phyloP scores from a whole-genome alignment of 2,797 vertebrate genomes.

The Aeoliscus strigatus region DNA sequence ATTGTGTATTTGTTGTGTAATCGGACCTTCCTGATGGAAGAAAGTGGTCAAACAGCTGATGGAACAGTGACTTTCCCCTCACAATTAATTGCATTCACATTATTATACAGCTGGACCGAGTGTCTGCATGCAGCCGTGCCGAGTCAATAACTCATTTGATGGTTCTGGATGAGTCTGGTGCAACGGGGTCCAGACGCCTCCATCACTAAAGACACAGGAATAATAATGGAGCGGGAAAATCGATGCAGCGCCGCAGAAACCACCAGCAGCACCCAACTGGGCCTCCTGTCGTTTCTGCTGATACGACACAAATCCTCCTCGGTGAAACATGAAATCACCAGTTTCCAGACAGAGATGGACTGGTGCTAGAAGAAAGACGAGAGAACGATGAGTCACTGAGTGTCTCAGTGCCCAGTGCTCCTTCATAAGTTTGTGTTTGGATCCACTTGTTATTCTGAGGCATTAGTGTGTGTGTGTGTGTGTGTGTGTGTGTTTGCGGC shows the following conservation, averaged over 20 bases:
- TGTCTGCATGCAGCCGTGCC: constrained; percentile 39
- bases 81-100: no score
- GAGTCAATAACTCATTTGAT: constrained; percentile 76
- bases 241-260: constrained; percentile 45
- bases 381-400: constrained; percentile 59
- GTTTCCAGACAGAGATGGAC: constrained; percentile 52
- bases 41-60: no score
- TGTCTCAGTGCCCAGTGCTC: constrained; percentile 39
- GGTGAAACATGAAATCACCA: constrained; percentile 62
- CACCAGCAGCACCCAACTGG: constrained; percentile 29
- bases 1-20: no score
- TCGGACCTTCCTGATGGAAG: no score
- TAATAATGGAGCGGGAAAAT: constrained; percentile 72
- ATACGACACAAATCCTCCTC: constrained; percentile 64
- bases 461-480: constrained; percentile 8
- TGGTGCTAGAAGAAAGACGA: constrained; percentile 38
- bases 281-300: constrained; percentile 60
- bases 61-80: no score
- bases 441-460: constrained; percentile 48
- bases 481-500: constrained; percentile 20
- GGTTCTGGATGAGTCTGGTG: constrained; percentile 75
- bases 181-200: constrained; percentile 58
- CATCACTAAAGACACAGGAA: constrained; percentile 57
- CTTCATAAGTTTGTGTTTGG: constrained; percentile 55
- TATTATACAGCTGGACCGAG: constrained; percentile 20